These are phyloP conservation scores for Linnaemya tessellans DNA, from an alignment of 2,888 invertebrate species.

Conservation along the genomic window DNA sequence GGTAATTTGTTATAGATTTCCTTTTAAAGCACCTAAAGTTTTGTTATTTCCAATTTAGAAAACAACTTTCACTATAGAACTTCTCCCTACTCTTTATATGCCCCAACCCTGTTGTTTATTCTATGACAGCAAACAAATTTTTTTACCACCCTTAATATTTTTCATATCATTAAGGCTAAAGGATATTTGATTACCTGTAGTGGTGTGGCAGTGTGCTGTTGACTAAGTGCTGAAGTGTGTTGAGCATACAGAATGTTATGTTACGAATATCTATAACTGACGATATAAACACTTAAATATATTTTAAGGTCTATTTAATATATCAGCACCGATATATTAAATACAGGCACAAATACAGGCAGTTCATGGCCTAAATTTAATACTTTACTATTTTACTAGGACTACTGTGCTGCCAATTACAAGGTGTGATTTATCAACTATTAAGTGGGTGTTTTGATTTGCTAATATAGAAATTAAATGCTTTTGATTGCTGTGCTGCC, in stretches of 20 bases:
- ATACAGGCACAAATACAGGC: background rate
- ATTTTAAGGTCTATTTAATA: constrained; percentile 53
- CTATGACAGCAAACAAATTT: background rate
- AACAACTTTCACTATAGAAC: background rate
- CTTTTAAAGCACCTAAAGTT: background rate
- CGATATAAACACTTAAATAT: constrained; percentile 38
- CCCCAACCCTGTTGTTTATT: background rate
- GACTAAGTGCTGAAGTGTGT: background rate
- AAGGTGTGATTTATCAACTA: constrained; percentile 6
- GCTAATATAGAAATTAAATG: constrained; percentile 17
- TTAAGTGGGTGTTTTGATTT: background rate
- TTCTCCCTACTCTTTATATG: background rate
- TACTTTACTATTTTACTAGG: background rate
- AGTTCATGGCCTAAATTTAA: constrained; percentile 13
- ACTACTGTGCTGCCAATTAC: background rate
- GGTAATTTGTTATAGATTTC: constrained; percentile 22
- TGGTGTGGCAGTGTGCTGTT: background rate
- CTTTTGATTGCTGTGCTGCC: background rate
- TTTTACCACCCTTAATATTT: constrained; percentile 24
- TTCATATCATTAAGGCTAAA: constrained; percentile 39
- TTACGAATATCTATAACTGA: constrained; percentile 2
- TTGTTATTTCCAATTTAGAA: constrained; percentile 25
- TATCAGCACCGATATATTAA: constrained; percentile 36
- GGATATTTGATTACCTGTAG: constrained; percentile 45
- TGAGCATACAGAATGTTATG: constrained; percentile 11